Conservation (phyloP, 2,888 invertebrate genomes). For the Andrena praecox region DNA sequence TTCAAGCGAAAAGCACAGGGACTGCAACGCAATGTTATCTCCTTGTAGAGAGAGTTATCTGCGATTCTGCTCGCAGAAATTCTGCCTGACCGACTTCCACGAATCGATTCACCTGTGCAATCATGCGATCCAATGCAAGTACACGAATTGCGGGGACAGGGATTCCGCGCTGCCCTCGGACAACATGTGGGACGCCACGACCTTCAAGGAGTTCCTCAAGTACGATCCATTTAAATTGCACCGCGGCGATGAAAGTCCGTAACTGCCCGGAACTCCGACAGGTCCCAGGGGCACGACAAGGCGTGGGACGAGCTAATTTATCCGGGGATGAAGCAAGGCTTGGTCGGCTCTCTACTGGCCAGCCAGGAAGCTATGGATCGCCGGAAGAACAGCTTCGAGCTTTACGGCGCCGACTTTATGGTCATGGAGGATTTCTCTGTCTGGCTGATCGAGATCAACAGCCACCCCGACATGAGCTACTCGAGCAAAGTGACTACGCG, state of each 20-base stretch:
- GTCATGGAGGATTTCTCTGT: conserved; percentile 94
- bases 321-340: conserved; percentile 93
- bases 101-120: conserved; percentile 97
- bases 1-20: not conserved
- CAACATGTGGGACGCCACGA: conserved; percentile 98
- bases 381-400: conserved; percentile 93
- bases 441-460: conserved; percentile 98
- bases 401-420: conserved; percentile 98
- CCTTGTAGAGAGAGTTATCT: conserved; percentile 93
- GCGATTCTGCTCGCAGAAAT: conserved; percentile 96
- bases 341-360: conserved; percentile 93
- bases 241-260: not conserved
- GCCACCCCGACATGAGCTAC: conserved; percentile 96
- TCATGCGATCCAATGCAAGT: conserved; percentile 96
- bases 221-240: conserved; percentile 54
- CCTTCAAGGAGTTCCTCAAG: conserved; percentile 87
- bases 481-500: conserved; percentile 95
- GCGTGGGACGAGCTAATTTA: conserved; percentile 94
- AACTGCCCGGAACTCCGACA: conserved; percentile 74
- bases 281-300: conserved; percentile 90
- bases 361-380: conserved; percentile 95
- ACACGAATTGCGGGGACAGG: conserved; percentile 89
- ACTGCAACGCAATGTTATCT: conserved; percentile 7
- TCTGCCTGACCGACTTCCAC: conserved; percentile 94
- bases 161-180: conserved; percentile 93